phyloP scores from a whole-genome alignment of 2,888 invertebrate genomes.

The Muschampia plurimacula region DNA sequence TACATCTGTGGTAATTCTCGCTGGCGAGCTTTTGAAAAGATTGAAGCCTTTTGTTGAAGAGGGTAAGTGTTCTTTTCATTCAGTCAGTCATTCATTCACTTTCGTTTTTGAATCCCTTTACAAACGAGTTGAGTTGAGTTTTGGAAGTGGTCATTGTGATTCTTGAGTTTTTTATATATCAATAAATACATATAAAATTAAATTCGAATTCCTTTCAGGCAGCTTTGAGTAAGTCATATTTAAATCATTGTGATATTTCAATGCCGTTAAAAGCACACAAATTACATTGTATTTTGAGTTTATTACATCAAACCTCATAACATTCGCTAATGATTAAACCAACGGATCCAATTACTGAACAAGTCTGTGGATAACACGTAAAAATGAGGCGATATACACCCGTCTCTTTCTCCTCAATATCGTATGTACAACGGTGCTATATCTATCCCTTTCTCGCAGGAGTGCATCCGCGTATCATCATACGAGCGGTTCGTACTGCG shows the following conservation, averaged over 20 bases:
- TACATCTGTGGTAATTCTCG: slow-evolving; percentile 97
- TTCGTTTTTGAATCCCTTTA: no score
- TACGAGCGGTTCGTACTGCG: slow-evolving; percentile 95
- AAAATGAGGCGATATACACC: slow-evolving; percentile 46
- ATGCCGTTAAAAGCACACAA: background rate
- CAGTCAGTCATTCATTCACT: no score
- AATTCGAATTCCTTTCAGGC: no score
- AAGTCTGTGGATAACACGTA: slow-evolving; percentile 42
- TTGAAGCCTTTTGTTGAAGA: slow-evolving; percentile 98
- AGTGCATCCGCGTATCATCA: slow-evolving; percentile 96
- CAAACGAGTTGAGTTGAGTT: no score
- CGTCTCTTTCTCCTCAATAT: background rate
- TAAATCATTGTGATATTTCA: no score
- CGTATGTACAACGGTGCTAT: background rate
- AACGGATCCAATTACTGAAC: slow-evolving; percentile 52
- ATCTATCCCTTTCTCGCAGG: slow-evolving; percentile 70
- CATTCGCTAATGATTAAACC: slow-evolving; percentile 24
- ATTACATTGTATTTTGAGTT: background rate
- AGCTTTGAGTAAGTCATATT: no score
- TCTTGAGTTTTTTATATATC: no score
- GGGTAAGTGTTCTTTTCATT: slow-evolving; percentile 67
- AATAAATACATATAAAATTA: no score
- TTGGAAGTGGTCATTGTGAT: no score
- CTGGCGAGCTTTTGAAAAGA: slow-evolving; percentile 97
- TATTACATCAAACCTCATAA: background rate